phyloP scores from a whole-genome alignment of 92 coral and sea anemone genomes.

The Pocillopora meandrina region DNA sequence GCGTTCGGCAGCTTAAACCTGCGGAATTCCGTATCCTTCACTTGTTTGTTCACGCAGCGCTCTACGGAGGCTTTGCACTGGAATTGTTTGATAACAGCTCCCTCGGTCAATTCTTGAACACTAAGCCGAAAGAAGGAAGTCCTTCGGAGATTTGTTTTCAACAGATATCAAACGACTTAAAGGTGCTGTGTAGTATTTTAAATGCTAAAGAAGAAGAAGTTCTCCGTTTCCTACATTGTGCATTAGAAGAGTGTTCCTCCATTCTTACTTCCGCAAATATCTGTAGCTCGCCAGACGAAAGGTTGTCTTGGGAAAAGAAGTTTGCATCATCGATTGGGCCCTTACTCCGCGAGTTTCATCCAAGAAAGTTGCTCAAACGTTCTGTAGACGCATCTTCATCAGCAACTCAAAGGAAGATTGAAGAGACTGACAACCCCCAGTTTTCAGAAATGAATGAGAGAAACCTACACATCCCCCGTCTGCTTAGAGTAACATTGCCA shows the following conservation, averaged over 20 bases:
- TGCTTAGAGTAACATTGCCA: conserved; percentile 70
- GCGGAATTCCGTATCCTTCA: conserved; percentile 84
- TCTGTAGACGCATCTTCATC: neutral
- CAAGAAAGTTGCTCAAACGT: neutral
- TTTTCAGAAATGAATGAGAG: conserved; percentile 41
- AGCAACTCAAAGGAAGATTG: conserved; percentile 53
- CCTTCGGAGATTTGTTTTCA: conserved; percentile 59
- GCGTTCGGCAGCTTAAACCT: conserved; percentile 63
- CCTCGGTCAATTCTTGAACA: conserved; percentile 45
- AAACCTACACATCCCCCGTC: conserved; percentile 64
- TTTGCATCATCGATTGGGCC: conserved; percentile 36
- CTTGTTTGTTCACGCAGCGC: conserved; percentile 77
- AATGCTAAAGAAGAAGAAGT: conserved; percentile 70
- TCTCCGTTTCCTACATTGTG: conserved; percentile 68
- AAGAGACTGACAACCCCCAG: conserved; percentile 63
- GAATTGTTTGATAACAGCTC: conserved; percentile 48
- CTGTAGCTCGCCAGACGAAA: conserved; percentile 2
- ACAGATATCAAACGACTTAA: conserved; percentile 64
- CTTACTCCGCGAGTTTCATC: conserved; percentile 12
- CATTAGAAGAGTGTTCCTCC: conserved; percentile 53
- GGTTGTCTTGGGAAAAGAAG: conserved; percentile 56
- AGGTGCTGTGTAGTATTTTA: conserved; percentile 54
- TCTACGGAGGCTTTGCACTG: conserved; percentile 77
- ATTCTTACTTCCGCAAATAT: conserved; percentile 39
- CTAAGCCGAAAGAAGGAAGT: neutral